Percentiles rank a stretch among this genome's conserved stretches.
Evolutionary conservation across 2,113 vertebrate species (phyloP).

Genomic region (Catharus fuscescens): DNA sequence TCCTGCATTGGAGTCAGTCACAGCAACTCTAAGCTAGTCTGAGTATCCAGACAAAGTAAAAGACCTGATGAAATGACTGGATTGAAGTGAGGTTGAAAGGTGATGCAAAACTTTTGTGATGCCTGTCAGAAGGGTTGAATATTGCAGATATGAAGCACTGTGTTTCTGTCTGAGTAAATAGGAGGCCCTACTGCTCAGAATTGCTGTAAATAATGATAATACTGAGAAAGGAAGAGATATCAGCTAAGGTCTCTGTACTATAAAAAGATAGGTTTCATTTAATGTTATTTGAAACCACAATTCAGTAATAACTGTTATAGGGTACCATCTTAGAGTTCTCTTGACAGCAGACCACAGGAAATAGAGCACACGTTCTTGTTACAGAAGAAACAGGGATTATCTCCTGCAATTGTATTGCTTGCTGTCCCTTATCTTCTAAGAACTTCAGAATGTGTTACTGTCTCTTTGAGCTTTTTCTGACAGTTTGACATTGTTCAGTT

Average conservation of each 20-base stretch:
- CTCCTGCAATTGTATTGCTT: background rate
- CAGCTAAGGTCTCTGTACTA: background rate
- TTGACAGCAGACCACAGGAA: background rate
- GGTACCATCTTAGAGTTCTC: background rate
- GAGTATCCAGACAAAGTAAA: background rate
- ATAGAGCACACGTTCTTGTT: background rate
- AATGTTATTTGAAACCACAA: background rate
- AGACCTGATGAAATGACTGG: background rate
- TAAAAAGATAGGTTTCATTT: background rate
- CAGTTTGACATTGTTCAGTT: background rate
- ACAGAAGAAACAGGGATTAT: background rate
- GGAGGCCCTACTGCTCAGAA: background rate
- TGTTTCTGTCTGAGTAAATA: background rate
- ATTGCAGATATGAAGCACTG: background rate
- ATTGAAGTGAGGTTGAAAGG: background rate
- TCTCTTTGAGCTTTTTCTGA: background rate
- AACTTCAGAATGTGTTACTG: background rate
- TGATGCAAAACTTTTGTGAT: background rate
- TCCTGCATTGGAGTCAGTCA: background rate
- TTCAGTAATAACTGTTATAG: background rate
- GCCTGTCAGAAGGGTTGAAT: background rate
- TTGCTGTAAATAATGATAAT: background rate
- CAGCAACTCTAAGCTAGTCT: accelerated
- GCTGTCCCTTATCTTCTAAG: background rate
- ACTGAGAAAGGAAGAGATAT: background rate